Evolutionary conservation across 2,113 vertebrate genomes (phyloP), one percentile per base, ranked within the genome.

Genomic region (Rafetus swinhoei): DNA sequence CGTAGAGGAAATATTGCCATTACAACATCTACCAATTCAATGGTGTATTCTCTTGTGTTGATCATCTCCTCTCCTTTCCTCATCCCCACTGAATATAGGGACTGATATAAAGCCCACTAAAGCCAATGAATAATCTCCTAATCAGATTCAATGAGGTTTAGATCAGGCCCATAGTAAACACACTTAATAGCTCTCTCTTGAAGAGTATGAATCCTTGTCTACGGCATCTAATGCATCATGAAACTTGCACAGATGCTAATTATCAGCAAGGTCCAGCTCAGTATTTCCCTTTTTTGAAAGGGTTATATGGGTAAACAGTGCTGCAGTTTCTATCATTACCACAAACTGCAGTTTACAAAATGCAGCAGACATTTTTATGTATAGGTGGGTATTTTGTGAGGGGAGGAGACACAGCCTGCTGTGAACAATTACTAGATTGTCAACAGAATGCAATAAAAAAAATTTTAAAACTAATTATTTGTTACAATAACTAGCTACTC

Each of bases 381-480:
- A 35, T 72, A 72, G 12, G 88, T 85, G 81, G 53, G 25, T 87
- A 32, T 94, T 97, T 93, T 90, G 83, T 83, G 83, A 93, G 81
- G n/a, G 72, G 81, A 86, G 89, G 86, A 86, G 91, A 95, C 62
- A 81, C 89, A 90, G 94, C 96, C 95, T 92, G 96, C 94, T 94
- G 93, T 86, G 95, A 96, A 96, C 96, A 97, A 98, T 97, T 97
- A 97, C 94, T 91, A 94, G 98, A 97, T 96, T 95, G 95, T 97
- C 97, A 97, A 97, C 96, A 95, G 94, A 97, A 98, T 98, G 97
- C 97, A 97, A 97, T 98, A n/a, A n/a, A n/a, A n/a, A n/a, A n/a
- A n/a, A n/a, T n/a, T n/a, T n/a, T n/a, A n/a, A n/a, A n/a, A n/a
- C 96, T 97, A 98, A 98, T 98, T 98, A 98, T 98, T 98, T 98